phyloP scores from a whole-genome alignment of 2,888 invertebrate species.

The Pinctada fucata region DNA sequence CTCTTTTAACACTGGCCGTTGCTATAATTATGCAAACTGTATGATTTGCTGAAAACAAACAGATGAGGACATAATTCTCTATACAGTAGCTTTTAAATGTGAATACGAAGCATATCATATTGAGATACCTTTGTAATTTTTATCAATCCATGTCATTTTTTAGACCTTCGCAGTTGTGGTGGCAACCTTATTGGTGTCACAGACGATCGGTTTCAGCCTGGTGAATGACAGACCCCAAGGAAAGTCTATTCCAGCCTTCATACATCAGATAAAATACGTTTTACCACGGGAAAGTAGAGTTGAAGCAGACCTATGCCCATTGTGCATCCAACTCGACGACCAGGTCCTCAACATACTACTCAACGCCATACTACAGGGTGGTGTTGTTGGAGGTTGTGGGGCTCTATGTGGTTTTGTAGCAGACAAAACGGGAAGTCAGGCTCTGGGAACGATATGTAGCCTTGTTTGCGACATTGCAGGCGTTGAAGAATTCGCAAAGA shows the following conservation, averaged over 20 bases:
- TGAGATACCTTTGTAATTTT: no score
- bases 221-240: neutral
- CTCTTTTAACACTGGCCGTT: no score
- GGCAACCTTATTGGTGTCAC: neutral
- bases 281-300: slow-evolving; percentile 36
- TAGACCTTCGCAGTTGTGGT: neutral
- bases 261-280: neutral
- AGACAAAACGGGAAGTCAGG: slow-evolving; percentile 60
- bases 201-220: neutral
- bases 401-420: slow-evolving; percentile 57
- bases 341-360: slow-evolving; percentile 65
- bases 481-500: slow-evolving; percentile 64
- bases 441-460: slow-evolving; percentile 60
- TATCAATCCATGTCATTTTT: neutral
- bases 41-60: no score
- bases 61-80: no score
- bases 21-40: no score
- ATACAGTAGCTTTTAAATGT: no score
- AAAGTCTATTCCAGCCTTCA: neutral
- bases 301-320: slow-evolving; percentile 62
- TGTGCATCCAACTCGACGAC: slow-evolving; percentile 65
- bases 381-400: slow-evolving; percentile 63
- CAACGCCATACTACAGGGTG: slow-evolving; percentile 66
- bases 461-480: slow-evolving; percentile 68
- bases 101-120: no score